A percentile compares a stretch with the other conserved stretches of the same genome.
Evolutionary conservation across 2,797 vertebrate genomes (phyloP).

Genomic region (Neosilurus mollespiculum): DNA sequence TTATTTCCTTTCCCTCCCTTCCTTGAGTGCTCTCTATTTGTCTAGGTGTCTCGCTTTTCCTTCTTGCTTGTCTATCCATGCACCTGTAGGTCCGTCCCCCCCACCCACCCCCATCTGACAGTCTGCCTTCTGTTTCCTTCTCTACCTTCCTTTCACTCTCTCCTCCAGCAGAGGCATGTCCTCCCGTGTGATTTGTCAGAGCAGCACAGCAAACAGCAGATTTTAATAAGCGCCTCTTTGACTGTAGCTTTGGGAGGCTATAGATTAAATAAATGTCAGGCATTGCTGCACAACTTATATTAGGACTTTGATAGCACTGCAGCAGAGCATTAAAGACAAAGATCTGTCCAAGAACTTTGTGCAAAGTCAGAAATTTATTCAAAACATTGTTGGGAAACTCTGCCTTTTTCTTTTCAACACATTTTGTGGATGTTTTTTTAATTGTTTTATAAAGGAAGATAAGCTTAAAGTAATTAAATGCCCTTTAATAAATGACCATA

Average conservation of each 20-base stretch:
- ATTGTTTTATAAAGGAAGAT: constrained; percentile 63
- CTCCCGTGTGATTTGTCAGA: constrained; percentile 59
- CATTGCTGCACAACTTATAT: constrained; percentile 49
- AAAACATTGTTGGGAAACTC: constrained; percentile 3
- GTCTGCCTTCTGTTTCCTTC: constrained; percentile 37
- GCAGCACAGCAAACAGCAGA: constrained; percentile 50
- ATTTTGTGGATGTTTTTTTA: constrained; percentile 60
- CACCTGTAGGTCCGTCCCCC: constrained; percentile 39
- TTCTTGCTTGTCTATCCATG: constrained; percentile 4
- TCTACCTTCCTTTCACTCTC: background rate
- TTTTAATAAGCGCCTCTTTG: constrained; percentile 65
- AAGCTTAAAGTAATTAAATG: background rate
- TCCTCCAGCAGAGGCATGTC: constrained; percentile 40
- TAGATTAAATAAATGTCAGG: constrained; percentile 63
- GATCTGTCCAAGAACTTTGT: constrained; percentile 61
- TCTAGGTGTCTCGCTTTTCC: background rate
- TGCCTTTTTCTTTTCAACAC: constrained; percentile 55
- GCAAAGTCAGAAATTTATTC: constrained; percentile 30
- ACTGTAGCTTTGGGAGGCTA: constrained; percentile 54
- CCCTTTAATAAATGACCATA: background rate
- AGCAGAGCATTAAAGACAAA: constrained; percentile 56
- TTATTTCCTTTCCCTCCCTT: background rate
- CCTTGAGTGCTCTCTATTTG: background rate
- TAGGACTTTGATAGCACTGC: constrained; percentile 59
- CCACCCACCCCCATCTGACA: constrained; percentile 40